Base-by-base conservation (phyloP, 2,797 vertebrate genomes). In the Gastrophryne carolinensis region DNA sequence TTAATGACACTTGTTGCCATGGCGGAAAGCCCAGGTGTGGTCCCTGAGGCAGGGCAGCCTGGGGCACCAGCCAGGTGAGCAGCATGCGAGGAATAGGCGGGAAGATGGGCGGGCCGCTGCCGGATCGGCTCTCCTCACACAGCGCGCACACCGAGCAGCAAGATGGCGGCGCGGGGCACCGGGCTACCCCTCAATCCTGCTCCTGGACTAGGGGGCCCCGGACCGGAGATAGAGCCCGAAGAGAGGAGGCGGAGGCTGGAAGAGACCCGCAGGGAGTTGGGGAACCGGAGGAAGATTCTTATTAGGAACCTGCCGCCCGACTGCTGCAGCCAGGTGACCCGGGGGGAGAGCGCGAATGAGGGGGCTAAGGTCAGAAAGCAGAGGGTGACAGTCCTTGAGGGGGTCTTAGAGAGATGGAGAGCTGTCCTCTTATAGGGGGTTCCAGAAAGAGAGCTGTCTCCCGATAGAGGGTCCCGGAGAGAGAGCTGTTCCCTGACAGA, bases 241-340 rank as follows among this genome's bases (percentile, higher is more conserved):
- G 96, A 97, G 87, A 88, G 94, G 58, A 87, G 91, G 68, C 86
- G 74, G 86, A 88, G 96, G 64, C 84, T 98, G 83, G 91, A 91
- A 83, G 91, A 86, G 90, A 97, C 95, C 83, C 92, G 89, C 27
- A 86, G 91, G 66, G 94, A 97, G 86, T 92, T 98, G 87, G 93
- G 92, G 90, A 98, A 98, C 92, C 93, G 96, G 88, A 93, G 96
- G 86, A 98, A 98, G 82, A 95, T 98, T 78, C 90, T 98, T 76
- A 92, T 98, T 39, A 92, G 94, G 86, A 97, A 97, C 90, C 94
- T 98, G 87, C 95, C 95, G 71, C 90, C 90, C 26, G 95, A 97
- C 87, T 91, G 95, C 83, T 93, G 84, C 67, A 96, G 92, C 93
- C 96, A 98, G 96, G 96, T 98, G 87, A 63, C 8, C 24, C 10